Evolutionary conservation across 2,888 invertebrate genomes (phyloP), one percentile per base, ranked within the genome.

Genomic region (Pyrgus malvae): DNA sequence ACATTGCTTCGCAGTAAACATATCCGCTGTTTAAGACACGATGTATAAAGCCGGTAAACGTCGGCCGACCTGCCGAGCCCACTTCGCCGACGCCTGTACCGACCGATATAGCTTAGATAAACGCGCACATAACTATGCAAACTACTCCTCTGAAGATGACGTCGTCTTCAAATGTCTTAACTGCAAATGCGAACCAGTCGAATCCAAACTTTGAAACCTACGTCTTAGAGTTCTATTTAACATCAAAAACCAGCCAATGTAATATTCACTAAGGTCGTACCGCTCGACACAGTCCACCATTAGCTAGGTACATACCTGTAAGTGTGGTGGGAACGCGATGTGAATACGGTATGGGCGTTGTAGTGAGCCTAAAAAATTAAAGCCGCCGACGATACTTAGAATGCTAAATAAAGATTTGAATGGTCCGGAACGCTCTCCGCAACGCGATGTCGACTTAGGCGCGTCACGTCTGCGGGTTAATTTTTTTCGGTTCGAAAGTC

Each of bases 321-420:
- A 81, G 78, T 77, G 77, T 76, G 80, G 80, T 80, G 81, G 73
- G 81, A 83, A 85, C 83, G 78, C 78, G 83, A 72, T 66, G 69
- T 80, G 87, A 86, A 88, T 86, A 82, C 76, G 65, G 70, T 76
- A 82, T 79, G 78, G 74, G 76, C 76, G 80, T 78, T 78, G 74
- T 78, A 79, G 79, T 75, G 67, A 76, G 72, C 70, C 80, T 85
- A 81, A 81, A 87, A 85, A 87, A 84, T 81, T 83, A 80, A 86
- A 83, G 76, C 72, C 72, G 74, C 71, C 73, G 76, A 68, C 78
- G 73, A 67, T 75, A 81, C 79, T 81, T 76, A 79, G 82, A 83
- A 87, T 85, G 78, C 80, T 81, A 80, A 87, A 78, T 82, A 78
- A 83, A 81, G 80, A 80, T 85, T 84, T 86, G 76, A 76, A 83